phyloP scores from a whole-genome alignment of 2,113 vertebrate species.

The Trogon surrucura region DNA sequence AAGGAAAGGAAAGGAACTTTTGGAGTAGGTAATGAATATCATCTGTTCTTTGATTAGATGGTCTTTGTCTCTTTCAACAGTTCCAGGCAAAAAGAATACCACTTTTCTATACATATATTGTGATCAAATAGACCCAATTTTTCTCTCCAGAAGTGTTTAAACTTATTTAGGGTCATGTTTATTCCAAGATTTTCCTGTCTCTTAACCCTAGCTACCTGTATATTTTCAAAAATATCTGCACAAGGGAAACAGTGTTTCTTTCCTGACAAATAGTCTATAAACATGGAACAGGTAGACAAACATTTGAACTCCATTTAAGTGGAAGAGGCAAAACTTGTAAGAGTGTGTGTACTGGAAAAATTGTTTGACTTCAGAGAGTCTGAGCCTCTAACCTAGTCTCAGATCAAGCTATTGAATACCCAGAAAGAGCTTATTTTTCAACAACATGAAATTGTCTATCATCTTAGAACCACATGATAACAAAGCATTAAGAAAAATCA shows the following conservation, averaged over 20 bases:
- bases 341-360: background rate
- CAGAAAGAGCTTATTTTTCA: background rate
- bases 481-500: background rate
- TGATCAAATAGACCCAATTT: background rate
- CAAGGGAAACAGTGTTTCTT: background rate
- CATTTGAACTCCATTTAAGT: background rate
- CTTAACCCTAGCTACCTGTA: background rate
- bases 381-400: background rate
- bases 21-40: background rate
- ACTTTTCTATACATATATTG: background rate
- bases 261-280: background rate
- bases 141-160: background rate
- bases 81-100: background rate
- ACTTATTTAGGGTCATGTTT: background rate
- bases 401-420: background rate
- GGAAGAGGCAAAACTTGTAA: background rate
- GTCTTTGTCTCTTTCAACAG: background rate
- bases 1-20: background rate
- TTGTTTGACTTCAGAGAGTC: background rate
- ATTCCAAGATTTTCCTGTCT: background rate
- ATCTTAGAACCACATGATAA: background rate
- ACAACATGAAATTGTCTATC: background rate
- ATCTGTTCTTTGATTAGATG: background rate
- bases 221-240: background rate
- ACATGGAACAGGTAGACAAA: background rate